Conservation (phyloP, 2,113 vertebrate species). For the Narcine bancroftii region DNA sequence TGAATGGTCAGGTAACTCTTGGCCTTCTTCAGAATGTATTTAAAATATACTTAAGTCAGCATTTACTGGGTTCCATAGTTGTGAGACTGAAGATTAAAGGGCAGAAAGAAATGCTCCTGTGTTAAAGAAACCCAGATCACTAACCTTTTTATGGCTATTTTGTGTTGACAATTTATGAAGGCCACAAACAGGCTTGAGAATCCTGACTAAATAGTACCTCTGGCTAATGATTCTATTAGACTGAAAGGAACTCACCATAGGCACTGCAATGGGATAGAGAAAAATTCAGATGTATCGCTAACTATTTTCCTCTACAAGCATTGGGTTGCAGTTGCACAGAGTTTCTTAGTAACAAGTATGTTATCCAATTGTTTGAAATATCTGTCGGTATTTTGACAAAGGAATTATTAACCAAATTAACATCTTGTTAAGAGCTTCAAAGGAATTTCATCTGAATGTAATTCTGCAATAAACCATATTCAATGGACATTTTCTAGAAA, state of each 20-base stretch:
- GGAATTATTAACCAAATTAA: not conserved
- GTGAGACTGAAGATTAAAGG: not conserved
- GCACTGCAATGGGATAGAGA: not conserved
- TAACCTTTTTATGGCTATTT: conserved; percentile 25
- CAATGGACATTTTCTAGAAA: not conserved
- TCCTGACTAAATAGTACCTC: not conserved
- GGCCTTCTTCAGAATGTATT: not conserved
- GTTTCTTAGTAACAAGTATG: not conserved
- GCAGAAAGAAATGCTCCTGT: not conserved
- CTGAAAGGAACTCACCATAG: conserved; percentile 23
- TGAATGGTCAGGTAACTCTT: not conserved
- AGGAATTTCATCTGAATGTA: not conserved
- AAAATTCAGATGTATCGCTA: conserved; percentile 1
- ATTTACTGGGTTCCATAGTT: not conserved
- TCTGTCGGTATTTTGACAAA: not conserved
- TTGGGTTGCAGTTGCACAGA: not conserved
- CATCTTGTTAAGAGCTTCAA: not conserved
- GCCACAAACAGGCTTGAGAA: conserved; percentile 19
- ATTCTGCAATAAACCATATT: not conserved
- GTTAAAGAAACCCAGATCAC: conserved; percentile 3
- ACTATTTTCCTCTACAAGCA: not conserved
- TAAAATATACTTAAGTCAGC: not conserved
- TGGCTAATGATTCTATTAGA: conserved; percentile 33
- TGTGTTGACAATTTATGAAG: conserved; percentile 21
- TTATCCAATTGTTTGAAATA: not conserved